Percentiles rank a stretch among this genome's conserved stretches.
These are phyloP conservation scores for Gallirallus australis DNA, from an alignment of 2,797 vertebrate species.

Conservation along the genomic window DNA sequence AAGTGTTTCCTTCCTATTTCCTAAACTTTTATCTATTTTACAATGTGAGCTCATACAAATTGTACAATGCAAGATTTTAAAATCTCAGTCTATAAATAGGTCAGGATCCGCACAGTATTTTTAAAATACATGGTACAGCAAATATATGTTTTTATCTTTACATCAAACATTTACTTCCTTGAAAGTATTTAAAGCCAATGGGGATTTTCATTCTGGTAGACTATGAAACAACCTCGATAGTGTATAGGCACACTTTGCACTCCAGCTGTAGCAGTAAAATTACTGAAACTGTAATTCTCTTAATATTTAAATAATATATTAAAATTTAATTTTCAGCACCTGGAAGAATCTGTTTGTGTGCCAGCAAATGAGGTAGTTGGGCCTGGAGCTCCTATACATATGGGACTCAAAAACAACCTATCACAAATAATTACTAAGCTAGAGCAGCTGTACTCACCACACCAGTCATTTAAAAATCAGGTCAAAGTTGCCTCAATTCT, in stretches of 20 bases:
- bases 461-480: slow-evolving; percentile 78
- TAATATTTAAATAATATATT: slow-evolving; percentile 93
- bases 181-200: slow-evolving; percentile 41
- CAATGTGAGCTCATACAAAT: not conserved
- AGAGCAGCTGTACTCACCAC: slow-evolving; percentile 77
- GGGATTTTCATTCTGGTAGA: slow-evolving; percentile 45
- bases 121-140: not conserved
- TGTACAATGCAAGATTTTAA: not conserved
- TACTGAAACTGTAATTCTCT: slow-evolving; percentile 84
- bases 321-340: slow-evolving; percentile 92
- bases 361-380: slow-evolving; percentile 82
- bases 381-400: slow-evolving; percentile 82
- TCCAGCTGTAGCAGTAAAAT: slow-evolving; percentile 82
- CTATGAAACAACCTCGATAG: not conserved
- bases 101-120: not conserved
- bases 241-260: slow-evolving; percentile 46
- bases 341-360: slow-evolving; percentile 84
- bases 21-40: not conserved
- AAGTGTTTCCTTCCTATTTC: not conserved
- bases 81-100: not conserved
- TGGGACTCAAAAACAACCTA: slow-evolving; percentile 82
- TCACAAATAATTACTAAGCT: slow-evolving; percentile 85
- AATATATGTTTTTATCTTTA: not conserved
- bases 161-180: slow-evolving; percentile 39
- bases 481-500: slow-evolving; percentile 77